Evolutionary conservation across 2,113 vertebrate genomes (phyloP).

Genomic region (Acrocephalus kingi): DNA sequence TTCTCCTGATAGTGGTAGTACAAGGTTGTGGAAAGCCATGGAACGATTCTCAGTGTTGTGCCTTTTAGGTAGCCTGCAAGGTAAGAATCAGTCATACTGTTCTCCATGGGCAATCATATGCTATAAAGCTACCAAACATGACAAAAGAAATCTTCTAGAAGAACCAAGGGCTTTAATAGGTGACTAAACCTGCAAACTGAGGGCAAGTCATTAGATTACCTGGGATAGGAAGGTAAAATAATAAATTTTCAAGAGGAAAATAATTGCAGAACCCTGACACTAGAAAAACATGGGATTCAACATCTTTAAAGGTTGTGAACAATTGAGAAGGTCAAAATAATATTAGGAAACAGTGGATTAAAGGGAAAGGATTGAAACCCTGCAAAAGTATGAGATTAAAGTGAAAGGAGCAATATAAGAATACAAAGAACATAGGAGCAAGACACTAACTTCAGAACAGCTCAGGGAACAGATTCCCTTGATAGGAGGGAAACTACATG

Average conservation of each 20-base stretch:
- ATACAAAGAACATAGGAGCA: background rate
- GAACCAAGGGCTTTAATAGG: background rate
- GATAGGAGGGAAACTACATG: background rate
- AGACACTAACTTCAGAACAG: background rate
- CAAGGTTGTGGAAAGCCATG: background rate
- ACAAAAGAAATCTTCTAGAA: background rate
- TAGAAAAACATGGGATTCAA: background rate
- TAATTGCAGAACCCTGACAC: background rate
- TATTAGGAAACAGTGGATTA: background rate
- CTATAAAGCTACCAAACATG: background rate
- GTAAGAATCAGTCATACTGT: background rate
- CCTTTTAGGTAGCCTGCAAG: background rate
- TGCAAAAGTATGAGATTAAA: background rate
- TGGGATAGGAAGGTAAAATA: background rate
- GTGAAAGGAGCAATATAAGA: background rate
- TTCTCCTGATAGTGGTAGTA: background rate
- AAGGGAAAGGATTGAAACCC: background rate
- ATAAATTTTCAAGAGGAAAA: background rate
- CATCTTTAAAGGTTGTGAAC: background rate
- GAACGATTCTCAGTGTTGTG: background rate
- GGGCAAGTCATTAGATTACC: background rate
- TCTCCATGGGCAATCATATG: background rate
- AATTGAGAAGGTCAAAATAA: background rate
- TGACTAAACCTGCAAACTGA: background rate
- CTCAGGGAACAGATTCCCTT: background rate